Conservation (phyloP, 2,888 invertebrate genomes). For the Meiosimyza platycephala region DNA sequence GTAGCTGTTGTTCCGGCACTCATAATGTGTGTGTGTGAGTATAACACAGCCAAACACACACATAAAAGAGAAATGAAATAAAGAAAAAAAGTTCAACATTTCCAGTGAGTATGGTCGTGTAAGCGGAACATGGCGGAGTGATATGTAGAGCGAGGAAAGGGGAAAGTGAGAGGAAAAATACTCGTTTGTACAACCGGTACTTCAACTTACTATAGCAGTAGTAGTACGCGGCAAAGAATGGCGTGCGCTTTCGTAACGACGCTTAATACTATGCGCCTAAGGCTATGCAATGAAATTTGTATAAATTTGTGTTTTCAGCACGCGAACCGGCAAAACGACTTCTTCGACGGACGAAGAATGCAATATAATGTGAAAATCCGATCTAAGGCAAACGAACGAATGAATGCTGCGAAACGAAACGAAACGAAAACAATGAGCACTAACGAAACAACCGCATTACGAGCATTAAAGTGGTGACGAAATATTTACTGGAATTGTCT, state of each 20-base stretch:
- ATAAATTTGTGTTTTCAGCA: slow-evolving; percentile 7
- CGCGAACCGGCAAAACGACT: slow-evolving; percentile 26
- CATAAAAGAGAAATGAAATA: background rate
- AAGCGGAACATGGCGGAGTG: background rate
- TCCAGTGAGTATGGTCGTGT: slow-evolving; percentile 18
- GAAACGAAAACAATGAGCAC: background rate
- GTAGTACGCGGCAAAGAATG: slow-evolving; percentile 24
- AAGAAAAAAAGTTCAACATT: background rate
- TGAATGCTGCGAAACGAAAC: too few relatives aligned
- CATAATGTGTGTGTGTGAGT: slow-evolving; percentile 5
- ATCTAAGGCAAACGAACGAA: slow-evolving; percentile 8
- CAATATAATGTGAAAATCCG: slow-evolving; percentile 16
- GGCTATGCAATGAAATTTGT: slow-evolving; percentile 18
- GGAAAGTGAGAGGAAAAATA: slow-evolving; percentile 22
- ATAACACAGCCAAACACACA: background rate
- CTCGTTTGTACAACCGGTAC: slow-evolving; percentile 26
- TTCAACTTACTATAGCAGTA: slow-evolving; percentile 10
- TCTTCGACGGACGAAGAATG: background rate
- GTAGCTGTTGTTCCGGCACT: slow-evolving; percentile 2
- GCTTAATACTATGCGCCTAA: slow-evolving; percentile 28
- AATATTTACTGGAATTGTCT: background rate
- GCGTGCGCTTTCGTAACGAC: background rate
- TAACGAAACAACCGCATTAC: background rate
- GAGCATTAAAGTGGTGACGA: background rate
- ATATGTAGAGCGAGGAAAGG: background rate